Conservation (phyloP, 1,140 invertebrate species). For the Ylistrum balloti region DNA sequence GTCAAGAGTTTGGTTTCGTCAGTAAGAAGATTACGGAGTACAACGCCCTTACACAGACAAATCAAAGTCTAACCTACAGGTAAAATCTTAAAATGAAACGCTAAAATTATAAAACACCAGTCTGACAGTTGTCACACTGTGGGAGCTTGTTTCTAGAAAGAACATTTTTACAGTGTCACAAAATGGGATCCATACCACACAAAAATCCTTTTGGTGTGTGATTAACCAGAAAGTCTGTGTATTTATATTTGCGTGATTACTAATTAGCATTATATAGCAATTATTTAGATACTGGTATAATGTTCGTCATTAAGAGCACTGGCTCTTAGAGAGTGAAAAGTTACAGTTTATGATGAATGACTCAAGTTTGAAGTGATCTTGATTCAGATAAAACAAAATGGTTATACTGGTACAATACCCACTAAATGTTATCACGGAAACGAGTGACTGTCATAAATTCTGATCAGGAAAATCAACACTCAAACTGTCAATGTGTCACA, state of each 20-base stretch:
- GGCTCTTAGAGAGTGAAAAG: too few relatives aligned
- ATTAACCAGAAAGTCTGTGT: too few relatives aligned
- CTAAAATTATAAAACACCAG: slow-evolving; percentile 1
- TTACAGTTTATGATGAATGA: background rate
- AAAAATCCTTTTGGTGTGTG: too few relatives aligned
- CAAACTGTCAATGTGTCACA: background rate
- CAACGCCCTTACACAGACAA: slow-evolving; percentile 23
- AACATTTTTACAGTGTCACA: background rate
- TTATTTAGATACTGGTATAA: too few relatives aligned
- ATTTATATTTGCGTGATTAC: too few relatives aligned
- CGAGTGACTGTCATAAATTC: background rate
- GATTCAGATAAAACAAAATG: background rate
- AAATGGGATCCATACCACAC: background rate
- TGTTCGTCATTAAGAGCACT: too few relatives aligned
- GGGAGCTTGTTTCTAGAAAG: background rate
- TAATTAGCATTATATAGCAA: too few relatives aligned
- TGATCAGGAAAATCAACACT: background rate
- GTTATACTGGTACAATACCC: background rate
- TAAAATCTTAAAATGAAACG: slow-evolving; percentile 11
- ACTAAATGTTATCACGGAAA: background rate
- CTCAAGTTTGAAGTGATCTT: slow-evolving; percentile 11
- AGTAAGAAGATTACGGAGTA: background rate
- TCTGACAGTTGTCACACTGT: background rate
- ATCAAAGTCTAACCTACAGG: slow-evolving; percentile 14
- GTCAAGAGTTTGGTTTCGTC: background rate